Conservation (phyloP, 2,113 vertebrate genomes). For the Zosterops borbonicus region DNA sequence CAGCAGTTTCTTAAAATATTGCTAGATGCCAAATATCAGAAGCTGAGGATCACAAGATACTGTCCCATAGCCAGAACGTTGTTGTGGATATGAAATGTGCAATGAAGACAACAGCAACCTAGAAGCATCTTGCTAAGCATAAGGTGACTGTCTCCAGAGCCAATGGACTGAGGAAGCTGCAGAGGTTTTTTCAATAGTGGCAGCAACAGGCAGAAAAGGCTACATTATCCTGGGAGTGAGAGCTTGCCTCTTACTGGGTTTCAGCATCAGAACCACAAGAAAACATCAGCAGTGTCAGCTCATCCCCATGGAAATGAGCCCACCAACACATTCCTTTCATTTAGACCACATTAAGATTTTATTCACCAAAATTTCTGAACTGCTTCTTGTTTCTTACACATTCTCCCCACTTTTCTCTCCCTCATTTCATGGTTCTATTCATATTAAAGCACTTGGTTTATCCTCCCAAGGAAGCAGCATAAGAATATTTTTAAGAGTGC, state of each 20-base stretch:
- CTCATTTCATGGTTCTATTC: background rate
- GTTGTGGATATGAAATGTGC: background rate
- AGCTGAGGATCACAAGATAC: background rate
- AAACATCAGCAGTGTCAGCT: background rate
- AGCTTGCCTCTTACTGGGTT: background rate
- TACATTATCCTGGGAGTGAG: accelerated
- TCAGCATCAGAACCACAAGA: background rate
- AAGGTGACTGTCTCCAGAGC: background rate
- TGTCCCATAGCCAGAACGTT: background rate
- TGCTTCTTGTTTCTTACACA: background rate
- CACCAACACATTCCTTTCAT: background rate
- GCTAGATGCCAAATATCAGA: background rate
- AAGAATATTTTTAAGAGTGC: background rate
- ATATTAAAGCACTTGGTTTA: background rate
- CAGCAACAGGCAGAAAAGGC: background rate
- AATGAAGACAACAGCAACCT: background rate
- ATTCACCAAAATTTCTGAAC: background rate
- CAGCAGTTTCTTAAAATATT: background rate
- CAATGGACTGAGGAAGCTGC: background rate
- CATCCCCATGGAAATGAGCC: background rate
- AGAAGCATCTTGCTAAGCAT: background rate
- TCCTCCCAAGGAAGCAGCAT: background rate
- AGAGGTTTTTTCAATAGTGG: background rate
- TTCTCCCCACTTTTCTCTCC: background rate
- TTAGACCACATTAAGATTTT: background rate